Conservation (phyloP, 2,797 vertebrate species). For the Heliangelus exortis region DNA sequence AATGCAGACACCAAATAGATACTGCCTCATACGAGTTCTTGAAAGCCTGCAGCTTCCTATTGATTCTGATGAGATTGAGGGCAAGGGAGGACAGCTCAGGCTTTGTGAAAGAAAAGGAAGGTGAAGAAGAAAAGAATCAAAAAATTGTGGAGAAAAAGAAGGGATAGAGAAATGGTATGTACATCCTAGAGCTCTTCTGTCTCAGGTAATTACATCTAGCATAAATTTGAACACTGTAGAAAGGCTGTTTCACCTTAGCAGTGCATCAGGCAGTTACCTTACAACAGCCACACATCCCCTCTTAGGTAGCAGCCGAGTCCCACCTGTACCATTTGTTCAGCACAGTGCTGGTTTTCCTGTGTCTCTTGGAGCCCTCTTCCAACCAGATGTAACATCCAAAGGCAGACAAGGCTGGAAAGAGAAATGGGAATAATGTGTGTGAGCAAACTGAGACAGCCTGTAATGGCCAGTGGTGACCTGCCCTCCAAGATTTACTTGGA, state of each 20-base stretch:
- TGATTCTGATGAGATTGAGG: neutral
- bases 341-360: neutral
- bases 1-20: neutral
- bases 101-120: neutral
- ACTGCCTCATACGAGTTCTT: neutral
- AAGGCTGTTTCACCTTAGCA: neutral
- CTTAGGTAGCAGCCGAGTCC: neutral
- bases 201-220: neutral
- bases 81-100: neutral
- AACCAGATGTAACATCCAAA: fast-evolving
- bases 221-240: neutral
- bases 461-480: neutral
- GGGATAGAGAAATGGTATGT: neutral
- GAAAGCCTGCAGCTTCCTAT: neutral
- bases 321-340: neutral
- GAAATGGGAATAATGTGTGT: fast-evolving
- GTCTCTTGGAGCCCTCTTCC: neutral
- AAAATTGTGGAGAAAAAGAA: neutral
- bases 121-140: neutral
- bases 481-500: neutral
- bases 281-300: neutral
- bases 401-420: neutral
- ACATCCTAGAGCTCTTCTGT: neutral
- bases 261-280: neutral
- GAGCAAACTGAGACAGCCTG: neutral